phyloP scores from a whole-genome alignment of 2,888 invertebrate genomes.

The Auanema freiburgensis region DNA sequence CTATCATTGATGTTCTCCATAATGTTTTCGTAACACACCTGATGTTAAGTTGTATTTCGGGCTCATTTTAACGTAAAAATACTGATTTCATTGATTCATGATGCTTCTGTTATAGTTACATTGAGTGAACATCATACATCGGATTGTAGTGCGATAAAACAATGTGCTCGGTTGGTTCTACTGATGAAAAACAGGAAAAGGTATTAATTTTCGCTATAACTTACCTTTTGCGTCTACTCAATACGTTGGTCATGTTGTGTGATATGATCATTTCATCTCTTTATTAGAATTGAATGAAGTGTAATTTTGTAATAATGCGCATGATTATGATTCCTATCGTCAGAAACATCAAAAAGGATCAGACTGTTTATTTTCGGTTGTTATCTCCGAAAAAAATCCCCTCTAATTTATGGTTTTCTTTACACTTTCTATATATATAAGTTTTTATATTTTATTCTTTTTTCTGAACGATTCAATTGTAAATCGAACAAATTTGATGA shows the following conservation, averaged over 20 bases:
- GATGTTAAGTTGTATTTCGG: neutral
- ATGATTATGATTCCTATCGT: neutral
- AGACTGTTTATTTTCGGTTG: too few relatives aligned
- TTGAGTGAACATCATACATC: neutral
- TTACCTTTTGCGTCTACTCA: neutral
- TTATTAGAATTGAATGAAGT: neutral
- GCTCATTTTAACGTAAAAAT: neutral
- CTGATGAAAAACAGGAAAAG: conserved; percentile 3
- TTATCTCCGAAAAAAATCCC: too few relatives aligned
- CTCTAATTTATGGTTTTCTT: too few relatives aligned
- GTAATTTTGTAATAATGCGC: neutral
- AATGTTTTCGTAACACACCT: conserved; percentile 5
- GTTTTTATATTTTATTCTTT: too few relatives aligned
- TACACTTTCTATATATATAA: too few relatives aligned
- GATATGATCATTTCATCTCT: neutral
- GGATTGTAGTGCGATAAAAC: neutral
- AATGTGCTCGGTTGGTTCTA: neutral
- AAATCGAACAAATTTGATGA: neutral
- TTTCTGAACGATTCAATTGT: neutral
- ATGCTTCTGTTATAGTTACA: neutral
- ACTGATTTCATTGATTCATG: neutral
- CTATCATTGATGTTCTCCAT: too few relatives aligned
- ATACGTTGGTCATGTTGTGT: neutral
- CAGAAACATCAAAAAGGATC: too few relatives aligned
- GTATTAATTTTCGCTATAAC: neutral